phyloP scores from a whole-genome alignment of 1,140 invertebrate genomes.

The Megathymus violae region DNA sequence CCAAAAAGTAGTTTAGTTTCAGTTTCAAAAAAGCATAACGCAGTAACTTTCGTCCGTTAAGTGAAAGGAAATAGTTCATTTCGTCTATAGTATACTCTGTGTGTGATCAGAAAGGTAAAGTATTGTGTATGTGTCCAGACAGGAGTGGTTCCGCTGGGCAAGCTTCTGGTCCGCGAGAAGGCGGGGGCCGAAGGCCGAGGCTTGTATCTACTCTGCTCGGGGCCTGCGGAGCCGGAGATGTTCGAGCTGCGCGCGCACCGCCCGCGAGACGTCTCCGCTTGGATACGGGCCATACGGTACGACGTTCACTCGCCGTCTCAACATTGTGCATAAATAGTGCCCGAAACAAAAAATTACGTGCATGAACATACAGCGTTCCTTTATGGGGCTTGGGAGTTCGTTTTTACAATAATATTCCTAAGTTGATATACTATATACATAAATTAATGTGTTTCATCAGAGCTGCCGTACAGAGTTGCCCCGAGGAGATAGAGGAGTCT shows the following conservation, averaged over 20 bases:
- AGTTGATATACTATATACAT: no score
- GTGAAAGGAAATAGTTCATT: no score
- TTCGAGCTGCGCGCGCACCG: constrained; percentile 96
- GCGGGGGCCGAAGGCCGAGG: constrained; percentile 94
- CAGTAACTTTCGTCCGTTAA: no score
- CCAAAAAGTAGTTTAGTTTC: no score
- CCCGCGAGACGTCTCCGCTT: constrained; percentile 93
- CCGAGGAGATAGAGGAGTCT: constrained; percentile 85
- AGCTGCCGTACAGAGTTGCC: constrained; percentile 88
- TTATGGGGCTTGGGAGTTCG: no score
- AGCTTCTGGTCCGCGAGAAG: constrained; percentile 95
- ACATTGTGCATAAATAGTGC: no score
- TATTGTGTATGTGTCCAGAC: constrained; percentile 84
- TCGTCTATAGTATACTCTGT: no score
- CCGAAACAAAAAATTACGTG: no score
- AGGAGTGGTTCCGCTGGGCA: constrained; percentile 95
- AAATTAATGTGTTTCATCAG: constrained; percentile 51
- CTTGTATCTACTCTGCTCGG: constrained; percentile 95
- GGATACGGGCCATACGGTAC: constrained; percentile 82
- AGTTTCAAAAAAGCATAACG: no score
- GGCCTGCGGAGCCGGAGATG: constrained; percentile 95
- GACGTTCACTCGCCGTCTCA: neutral
- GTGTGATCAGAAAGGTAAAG: constrained; percentile 3
- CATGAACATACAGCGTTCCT: no score
- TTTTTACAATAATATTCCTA: no score